Base-by-base conservation (phyloP, 2,113 vertebrate genomes). In the Antigone vipio region DNA sequence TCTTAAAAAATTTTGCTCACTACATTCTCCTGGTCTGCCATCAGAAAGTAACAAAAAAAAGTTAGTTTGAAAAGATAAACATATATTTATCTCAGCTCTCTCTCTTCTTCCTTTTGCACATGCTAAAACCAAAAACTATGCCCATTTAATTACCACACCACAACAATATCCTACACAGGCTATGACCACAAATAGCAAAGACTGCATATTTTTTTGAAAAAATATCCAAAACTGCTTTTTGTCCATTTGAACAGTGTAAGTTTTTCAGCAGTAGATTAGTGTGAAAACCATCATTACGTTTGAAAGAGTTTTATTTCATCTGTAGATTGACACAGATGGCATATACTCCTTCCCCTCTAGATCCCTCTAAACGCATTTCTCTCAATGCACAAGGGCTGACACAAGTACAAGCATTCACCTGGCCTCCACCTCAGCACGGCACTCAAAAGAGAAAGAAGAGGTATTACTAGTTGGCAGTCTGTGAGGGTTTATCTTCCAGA, bases 131-230 rank as follows among this genome's bases (percentile, higher is more conserved):
- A 82, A 60, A 88, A 76, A 4, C 24, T 20, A 35, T 49, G 49
- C 22, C 40, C 35, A 45, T 80, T 72, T 73, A 56, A 81, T 62
- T 23, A 71, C 40, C 38, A 73, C 9, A 32, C 20, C 24, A 62
- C 50, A 62, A 91, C 4, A 12, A 35, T 11, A 59, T 5, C 47
- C 18, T n/a, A 50, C 68, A 62, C 9, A 47, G 34, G 44, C 15
- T 82, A 18, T 8, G 11, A 44, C 17, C 0, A 0, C 67, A 79
- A 88, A 75, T 0, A 75, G 47, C 0, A 0, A 64, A 79, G 34
- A 50, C 27, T 45, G 15, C 3, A 3, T 16, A 24, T n/a, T 45
- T 83, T 64, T 66, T 17, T 7, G 1, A 29, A 40, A 17, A 92
- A 94, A 88, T 5, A 56, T 2, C 0, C 12, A 1, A 9, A 38